Base-by-base conservation (phyloP, 2,113 vertebrate species). In the Furnarius figulus region DNA sequence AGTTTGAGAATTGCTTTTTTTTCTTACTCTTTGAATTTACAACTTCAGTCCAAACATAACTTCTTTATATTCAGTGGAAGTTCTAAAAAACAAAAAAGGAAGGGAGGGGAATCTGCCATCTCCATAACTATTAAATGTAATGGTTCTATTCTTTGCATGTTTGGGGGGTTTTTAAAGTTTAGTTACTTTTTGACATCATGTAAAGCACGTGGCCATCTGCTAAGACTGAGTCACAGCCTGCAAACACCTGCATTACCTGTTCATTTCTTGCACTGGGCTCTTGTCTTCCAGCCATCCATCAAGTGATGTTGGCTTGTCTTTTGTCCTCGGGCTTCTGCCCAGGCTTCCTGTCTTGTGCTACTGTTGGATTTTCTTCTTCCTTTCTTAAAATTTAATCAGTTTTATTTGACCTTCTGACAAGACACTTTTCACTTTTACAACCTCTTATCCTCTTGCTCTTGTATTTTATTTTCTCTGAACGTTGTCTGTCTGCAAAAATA, bases 111-210 rank as follows among this genome's bases (percentile, higher is more conserved):
- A 30, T 22, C 67, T 71, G 28, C 42, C 27, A 9, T 52, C 5
- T 10, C 0, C 0, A 3, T 15, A 27, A 1, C 5, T n/a, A 8
- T 40, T 53, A 5, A 39, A 78, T 3, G 8, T 42, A 71, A 78
- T 53, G 3, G 4, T 63, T 58, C 25, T 58, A 0, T 78, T 74
- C 14, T 40, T 66, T 90, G 62, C 20, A 5, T 50, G 4, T 63
- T 40, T 31, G 24, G 44, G 9, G 13, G 11, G 5, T 20, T 25
- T 44, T 46, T 21, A 1, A 39, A 73, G 17, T 50, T 84, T 3
- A 77, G 53, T 62, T 89, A 18, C 15, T 82, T 90, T 90, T 11
- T 77, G 76, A 30, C n/a, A 52, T 44, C 19, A 3, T 18, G 37
- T 78, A 37, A 62, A 79, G 35, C 1, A 2, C 2, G 0, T 59